A percentile compares a stretch with the other conserved stretches of the same genome.
phyloP scores from a whole-genome alignment of 2,888 invertebrate genomes.

The Cecidostiba fungosa region DNA sequence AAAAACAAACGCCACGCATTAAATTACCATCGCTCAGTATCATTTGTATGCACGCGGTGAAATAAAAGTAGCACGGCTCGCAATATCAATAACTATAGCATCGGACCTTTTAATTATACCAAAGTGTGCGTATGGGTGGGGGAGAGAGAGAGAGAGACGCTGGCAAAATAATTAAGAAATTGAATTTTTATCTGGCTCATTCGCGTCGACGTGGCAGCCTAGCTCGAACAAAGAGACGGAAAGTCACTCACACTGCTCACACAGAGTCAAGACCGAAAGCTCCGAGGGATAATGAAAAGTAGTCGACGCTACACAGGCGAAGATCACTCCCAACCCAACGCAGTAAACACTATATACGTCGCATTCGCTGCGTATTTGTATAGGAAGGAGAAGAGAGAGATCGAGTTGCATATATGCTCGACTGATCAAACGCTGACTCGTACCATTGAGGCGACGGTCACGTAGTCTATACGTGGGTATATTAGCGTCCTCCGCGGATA shows the following conservation, averaged over 20 bases:
- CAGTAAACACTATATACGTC: background rate
- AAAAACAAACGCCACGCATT: no score
- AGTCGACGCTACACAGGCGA: background rate
- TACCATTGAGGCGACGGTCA: conserved; percentile 56
- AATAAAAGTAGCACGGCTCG: background rate
- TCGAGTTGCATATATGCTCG: conserved; percentile 52
- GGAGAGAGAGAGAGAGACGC: background rate
- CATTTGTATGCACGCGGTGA: background rate
- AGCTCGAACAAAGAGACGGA: background rate
- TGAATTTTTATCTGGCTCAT: background rate
- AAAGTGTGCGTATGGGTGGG: conserved; percentile 20
- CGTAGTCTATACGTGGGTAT: conserved; percentile 1
- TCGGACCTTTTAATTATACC: conserved; percentile 37
- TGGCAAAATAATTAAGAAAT: conserved; percentile 52
- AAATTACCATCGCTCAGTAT: background rate
- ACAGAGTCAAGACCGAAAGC: background rate
- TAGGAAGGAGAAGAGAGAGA: conserved; percentile 36
- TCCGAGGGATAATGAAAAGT: conserved; percentile 36
- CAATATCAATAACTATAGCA: conserved; percentile 27
- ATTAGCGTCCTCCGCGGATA: background rate
- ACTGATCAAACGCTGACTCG: conserved; percentile 67
- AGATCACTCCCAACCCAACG: background rate
- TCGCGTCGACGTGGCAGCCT: background rate
- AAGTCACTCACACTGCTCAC: background rate
- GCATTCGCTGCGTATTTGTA: background rate